These are phyloP conservation scores for Pandemis heparana DNA, from an alignment of 2,888 invertebrate genomes.

Conservation along the genomic window DNA sequence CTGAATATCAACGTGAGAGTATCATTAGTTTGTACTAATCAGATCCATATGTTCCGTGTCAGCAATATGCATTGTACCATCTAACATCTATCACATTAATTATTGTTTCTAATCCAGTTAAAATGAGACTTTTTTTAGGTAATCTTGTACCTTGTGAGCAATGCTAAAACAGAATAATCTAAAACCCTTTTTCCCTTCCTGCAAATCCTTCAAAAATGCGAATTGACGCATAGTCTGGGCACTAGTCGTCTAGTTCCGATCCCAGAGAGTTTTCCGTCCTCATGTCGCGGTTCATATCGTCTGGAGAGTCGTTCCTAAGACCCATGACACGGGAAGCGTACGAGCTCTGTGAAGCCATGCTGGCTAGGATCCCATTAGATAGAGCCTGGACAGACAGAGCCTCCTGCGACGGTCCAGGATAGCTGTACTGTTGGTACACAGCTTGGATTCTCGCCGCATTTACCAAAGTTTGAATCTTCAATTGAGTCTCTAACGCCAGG, in stretches of 20 bases:
- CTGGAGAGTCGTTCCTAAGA: conserved; percentile 72
- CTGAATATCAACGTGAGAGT: conserved; percentile 34
- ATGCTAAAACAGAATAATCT: conserved; percentile 49
- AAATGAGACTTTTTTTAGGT: conserved; percentile 47
- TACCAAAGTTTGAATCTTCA: conserved; percentile 79
- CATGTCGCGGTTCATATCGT: conserved; percentile 71
- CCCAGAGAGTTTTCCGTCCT: conserved; percentile 75
- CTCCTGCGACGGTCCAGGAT: conserved; percentile 80
- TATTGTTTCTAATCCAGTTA: conserved; percentile 51
- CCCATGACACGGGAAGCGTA: conserved; percentile 67
- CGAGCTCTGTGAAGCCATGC: conserved; percentile 73
- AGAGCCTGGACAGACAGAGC: conserved; percentile 78
- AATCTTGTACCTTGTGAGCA: conserved; percentile 53
- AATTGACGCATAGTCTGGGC: neutral
- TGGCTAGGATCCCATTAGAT: conserved; percentile 78
- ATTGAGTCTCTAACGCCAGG: conserved; percentile 77
- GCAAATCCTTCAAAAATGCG: conserved; percentile 22
- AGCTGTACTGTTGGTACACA: conserved; percentile 81
- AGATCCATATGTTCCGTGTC: conserved; percentile 20
- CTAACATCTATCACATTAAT: conserved; percentile 57
- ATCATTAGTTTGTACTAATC: conserved; percentile 39
- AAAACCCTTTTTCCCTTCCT: conserved; percentile 38
- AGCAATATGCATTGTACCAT: conserved; percentile 33
- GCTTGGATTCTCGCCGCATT: conserved; percentile 80
- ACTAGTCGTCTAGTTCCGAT: conserved; percentile 75